Evolutionary conservation across 2,888 invertebrate genomes (phyloP).

Genomic region (Mythimna vitellina): DNA sequence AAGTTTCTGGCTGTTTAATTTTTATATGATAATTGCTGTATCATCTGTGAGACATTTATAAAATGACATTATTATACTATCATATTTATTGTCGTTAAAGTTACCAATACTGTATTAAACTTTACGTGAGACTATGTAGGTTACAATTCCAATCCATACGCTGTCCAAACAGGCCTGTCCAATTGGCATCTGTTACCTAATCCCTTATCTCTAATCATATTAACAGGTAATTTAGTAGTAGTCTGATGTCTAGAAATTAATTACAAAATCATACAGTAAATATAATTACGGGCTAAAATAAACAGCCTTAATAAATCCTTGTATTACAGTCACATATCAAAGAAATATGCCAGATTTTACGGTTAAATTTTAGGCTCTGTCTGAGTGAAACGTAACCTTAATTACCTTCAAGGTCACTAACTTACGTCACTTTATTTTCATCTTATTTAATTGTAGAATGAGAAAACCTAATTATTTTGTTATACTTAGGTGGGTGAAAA

Average conservation of each 20-base stretch:
- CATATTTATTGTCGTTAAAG: background rate
- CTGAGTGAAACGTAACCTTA: slow-evolving; percentile 28
- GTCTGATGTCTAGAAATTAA: background rate
- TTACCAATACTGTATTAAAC: slow-evolving; percentile 14
- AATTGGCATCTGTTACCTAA: background rate
- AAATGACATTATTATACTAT: slow-evolving; percentile 10
- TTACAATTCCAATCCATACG: slow-evolving; percentile 1
- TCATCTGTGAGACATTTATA: background rate
- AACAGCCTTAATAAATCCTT: slow-evolving; percentile 9
- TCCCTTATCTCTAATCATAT: background rate
- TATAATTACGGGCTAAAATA: slow-evolving; percentile 26
- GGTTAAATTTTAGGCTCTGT: slow-evolving; percentile 17
- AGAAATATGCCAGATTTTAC: slow-evolving; percentile 39
- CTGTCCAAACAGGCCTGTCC: slow-evolving; percentile 11
- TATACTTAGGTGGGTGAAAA: background rate
- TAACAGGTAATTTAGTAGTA: background rate
- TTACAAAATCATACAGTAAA: background rate
- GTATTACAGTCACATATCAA: slow-evolving; percentile 39
- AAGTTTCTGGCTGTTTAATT: background rate
- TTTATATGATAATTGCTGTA: no score
- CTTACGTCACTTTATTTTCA: slow-evolving; percentile 19
- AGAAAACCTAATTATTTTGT: slow-evolving; percentile 19
- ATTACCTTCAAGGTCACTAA: slow-evolving; percentile 44
- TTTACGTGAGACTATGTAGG: background rate
- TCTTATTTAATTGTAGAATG: slow-evolving; percentile 25